Base-by-base conservation (phyloP, 2,797 vertebrate species). In the Centropyge bicolor region DNA sequence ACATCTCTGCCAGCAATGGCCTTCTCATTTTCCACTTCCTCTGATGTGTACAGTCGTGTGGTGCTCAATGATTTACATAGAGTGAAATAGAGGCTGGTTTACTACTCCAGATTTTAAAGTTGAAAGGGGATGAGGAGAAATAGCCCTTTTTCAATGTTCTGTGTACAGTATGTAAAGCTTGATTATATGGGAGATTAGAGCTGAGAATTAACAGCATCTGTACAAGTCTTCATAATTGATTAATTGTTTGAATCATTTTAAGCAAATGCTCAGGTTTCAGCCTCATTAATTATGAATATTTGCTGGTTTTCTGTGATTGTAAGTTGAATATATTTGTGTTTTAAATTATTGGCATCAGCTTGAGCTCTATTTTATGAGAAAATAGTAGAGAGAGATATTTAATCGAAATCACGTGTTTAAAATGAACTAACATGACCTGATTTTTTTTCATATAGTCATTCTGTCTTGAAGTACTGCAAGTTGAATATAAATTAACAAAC, bases 1-100 rank as follows among this genome's bases (percentile, higher is more conserved):
- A 60, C 88, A 84, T 83, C 65, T 86, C 82, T 87, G 90, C 82
- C 88, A 78, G 84, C 76, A 76, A 61, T 72, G 69, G 77, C 80
- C 56, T 45, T 63, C 78, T 91, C 81, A 46, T 72, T 82, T 80
- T 79, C 19, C 7, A 68, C 90, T 89, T 92, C 86, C 88, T 88
- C 66, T 81, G 65, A 80, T 78, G 80, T 64, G 61, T 35, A 38
- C 72, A 36, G 46, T 76, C 60, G 59, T 88, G 88, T 83, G 78
- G 57, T 6, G 43, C 67, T 83, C 27, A 14, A 52, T 36, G 22
- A 64, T 80, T 89, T 72, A 38, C 27, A 5, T 10, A 22, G 40
- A 76, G 55, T n/a, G 13, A 78, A 69, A 78, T 6, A 8, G 49
- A 59, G 38, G 43, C 31, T 22, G 46, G 36, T 52, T 77, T 59